phyloP scores from a whole-genome alignment of 2,888 invertebrate species.

The Latheticus oryzae region DNA sequence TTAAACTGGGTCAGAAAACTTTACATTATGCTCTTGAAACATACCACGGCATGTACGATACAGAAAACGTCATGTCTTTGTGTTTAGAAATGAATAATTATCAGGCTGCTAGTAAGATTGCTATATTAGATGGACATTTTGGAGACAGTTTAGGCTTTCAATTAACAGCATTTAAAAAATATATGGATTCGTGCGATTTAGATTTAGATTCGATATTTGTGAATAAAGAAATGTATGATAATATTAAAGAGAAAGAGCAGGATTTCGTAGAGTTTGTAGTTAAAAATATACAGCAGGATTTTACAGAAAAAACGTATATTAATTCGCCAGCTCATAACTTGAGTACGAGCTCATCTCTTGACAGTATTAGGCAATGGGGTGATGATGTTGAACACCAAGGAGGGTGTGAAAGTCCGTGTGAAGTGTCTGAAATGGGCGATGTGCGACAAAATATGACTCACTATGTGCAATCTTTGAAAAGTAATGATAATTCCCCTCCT shows the following conservation, averaged over 20 bases:
- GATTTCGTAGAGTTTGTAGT: conserved; percentile 53
- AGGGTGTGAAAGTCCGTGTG: conserved; percentile 63
- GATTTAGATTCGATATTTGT: conserved; percentile 53
- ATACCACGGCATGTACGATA: conserved; percentile 63
- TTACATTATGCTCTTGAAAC: conserved; percentile 62
- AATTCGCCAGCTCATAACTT: conserved; percentile 59
- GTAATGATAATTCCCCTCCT: conserved; percentile 53
- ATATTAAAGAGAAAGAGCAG: conserved; percentile 51
- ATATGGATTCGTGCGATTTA: conserved; percentile 57
- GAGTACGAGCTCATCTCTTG: conserved; percentile 63
- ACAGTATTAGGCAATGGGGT: conserved; percentile 64
- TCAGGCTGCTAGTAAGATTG: conserved; percentile 64
- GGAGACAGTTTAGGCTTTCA: conserved; percentile 64
- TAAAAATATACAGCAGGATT: conserved; percentile 52
- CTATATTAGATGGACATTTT: conserved; percentile 62
- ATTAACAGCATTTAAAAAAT: conserved; percentile 60
- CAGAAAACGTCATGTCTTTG: conserved; percentile 60
- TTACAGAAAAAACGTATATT: conserved; percentile 47
- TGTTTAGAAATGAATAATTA: conserved; percentile 61
- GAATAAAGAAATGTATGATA: conserved; percentile 50
- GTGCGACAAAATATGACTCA: conserved; percentile 61
- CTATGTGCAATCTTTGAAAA: conserved; percentile 61
- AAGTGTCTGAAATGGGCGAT: conserved; percentile 58
- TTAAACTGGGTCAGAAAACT: conserved; percentile 59
- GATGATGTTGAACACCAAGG: conserved; percentile 65